phyloP scores from a whole-genome alignment of 2,113 vertebrate species.

The Martes martes region DNA sequence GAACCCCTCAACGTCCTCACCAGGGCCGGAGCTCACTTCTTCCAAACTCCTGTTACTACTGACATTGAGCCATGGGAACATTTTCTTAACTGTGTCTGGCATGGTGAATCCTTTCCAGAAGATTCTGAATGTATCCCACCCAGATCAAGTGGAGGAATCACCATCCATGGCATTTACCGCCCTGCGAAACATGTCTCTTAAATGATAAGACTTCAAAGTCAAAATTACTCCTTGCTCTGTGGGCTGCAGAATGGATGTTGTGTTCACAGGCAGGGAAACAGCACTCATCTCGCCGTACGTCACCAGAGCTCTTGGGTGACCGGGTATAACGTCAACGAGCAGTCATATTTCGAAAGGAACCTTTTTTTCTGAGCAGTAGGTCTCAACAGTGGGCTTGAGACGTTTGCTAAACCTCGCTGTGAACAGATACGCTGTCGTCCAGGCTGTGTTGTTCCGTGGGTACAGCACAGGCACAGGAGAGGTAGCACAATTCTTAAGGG shows the following conservation, averaged over 20 bases:
- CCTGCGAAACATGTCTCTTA: background rate
- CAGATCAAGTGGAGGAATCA: background rate
- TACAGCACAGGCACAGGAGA: background rate
- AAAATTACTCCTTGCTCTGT: background rate
- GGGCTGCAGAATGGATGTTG: background rate
- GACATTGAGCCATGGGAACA: background rate
- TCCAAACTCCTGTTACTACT: background rate
- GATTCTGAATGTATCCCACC: background rate
- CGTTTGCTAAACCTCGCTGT: background rate
- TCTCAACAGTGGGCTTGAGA: background rate
- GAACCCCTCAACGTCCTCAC: background rate
- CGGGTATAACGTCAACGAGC: background rate
- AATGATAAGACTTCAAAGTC: background rate
- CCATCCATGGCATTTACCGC: background rate
- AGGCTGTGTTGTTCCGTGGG: background rate
- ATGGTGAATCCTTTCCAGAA: background rate
- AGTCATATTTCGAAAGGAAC: background rate
- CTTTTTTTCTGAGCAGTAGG: background rate
- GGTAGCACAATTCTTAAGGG: background rate
- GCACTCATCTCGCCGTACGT: background rate
- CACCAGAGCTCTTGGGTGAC: background rate
- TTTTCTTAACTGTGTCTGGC: no score
- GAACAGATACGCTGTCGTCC: background rate
- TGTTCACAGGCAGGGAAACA: background rate
- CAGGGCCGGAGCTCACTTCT: background rate